Evolutionary conservation across 2,797 vertebrate genomes (phyloP).

Genomic region (Spondyliosoma cantharus): DNA sequence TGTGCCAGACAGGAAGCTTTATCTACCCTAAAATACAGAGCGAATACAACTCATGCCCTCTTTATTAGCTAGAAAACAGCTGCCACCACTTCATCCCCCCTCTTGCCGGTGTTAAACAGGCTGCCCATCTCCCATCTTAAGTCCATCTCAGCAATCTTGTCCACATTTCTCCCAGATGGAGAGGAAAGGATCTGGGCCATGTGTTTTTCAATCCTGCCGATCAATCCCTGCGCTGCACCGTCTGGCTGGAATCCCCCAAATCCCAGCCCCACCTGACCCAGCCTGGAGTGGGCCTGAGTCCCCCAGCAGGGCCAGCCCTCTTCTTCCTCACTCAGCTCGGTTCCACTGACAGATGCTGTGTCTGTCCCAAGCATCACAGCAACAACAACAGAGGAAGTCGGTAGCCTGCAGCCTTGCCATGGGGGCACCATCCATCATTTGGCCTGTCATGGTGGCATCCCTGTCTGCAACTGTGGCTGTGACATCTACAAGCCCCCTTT

Average conservation of each 20-base stretch:
- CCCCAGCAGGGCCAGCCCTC: slow-evolving; percentile 13
- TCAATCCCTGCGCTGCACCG: slow-evolving; percentile 29
- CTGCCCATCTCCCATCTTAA: slow-evolving; percentile 43
- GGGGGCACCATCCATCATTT: slow-evolving; percentile 72
- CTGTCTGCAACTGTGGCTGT: slow-evolving; percentile 37
- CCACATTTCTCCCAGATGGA: slow-evolving; percentile 37
- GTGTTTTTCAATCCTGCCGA: slow-evolving; percentile 45
- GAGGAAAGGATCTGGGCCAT: slow-evolving; percentile 43
- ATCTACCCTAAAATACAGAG: slow-evolving; percentile 16
- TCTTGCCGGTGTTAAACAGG: slow-evolving; percentile 46
- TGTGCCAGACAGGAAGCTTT: slow-evolving; percentile 5
- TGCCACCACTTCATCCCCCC: slow-evolving; percentile 23
- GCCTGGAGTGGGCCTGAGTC: slow-evolving; percentile 30
- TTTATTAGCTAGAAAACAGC: slow-evolving; percentile 38
- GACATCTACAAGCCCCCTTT: slow-evolving; percentile 23
- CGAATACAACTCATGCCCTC: slow-evolving; percentile 30
- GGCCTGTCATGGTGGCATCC: slow-evolving; percentile 67
- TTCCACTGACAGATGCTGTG: slow-evolving; percentile 72
- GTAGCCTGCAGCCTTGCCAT: slow-evolving; percentile 71
- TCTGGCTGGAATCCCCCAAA: slow-evolving; percentile 34
- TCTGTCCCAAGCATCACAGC: slow-evolving; percentile 72
- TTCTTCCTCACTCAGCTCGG: slow-evolving; percentile 52
- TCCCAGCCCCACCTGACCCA: slow-evolving; percentile 54
- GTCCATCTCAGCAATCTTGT: slow-evolving; percentile 46
- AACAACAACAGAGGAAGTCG: slow-evolving; percentile 68